Evolutionary conservation across 2,888 invertebrate genomes (phyloP).

Genomic region (Coelogynopora nodosa): DNA sequence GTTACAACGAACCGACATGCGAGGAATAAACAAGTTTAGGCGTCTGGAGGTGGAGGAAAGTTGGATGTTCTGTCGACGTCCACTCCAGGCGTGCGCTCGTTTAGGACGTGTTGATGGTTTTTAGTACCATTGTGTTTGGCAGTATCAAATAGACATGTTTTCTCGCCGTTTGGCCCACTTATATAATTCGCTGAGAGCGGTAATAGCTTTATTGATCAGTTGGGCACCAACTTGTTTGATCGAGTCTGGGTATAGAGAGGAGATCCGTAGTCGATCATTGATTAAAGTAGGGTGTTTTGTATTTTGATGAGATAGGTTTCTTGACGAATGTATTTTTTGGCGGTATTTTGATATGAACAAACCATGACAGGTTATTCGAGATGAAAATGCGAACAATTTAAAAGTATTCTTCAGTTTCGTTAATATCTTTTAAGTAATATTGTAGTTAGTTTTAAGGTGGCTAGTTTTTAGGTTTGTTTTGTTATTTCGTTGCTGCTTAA

Average conservation of each 20-base stretch:
- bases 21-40: background rate
- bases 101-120: background rate
- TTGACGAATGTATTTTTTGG: background rate
- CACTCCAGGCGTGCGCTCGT: background rate
- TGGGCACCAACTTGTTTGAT: background rate
- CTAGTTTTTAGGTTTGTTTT: background rate
- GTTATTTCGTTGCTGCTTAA: background rate
- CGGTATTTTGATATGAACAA: background rate
- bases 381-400: background rate
- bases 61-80: background rate
- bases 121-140: background rate
- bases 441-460: background rate
- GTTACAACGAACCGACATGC: background rate
- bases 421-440: background rate
- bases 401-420: background rate
- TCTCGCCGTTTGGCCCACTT: background rate
- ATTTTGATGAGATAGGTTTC: background rate
- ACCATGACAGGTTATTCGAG: background rate
- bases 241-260: background rate
- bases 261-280: background rate
- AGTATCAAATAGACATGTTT: background rate
- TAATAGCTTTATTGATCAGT: background rate
- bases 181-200: background rate
- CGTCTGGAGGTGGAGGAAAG: background rate
- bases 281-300: background rate